Evolutionary conservation across 2,113 vertebrate species (phyloP), one percentile per base, ranked within the genome.

Genomic region (Thunnus maccoyii): DNA sequence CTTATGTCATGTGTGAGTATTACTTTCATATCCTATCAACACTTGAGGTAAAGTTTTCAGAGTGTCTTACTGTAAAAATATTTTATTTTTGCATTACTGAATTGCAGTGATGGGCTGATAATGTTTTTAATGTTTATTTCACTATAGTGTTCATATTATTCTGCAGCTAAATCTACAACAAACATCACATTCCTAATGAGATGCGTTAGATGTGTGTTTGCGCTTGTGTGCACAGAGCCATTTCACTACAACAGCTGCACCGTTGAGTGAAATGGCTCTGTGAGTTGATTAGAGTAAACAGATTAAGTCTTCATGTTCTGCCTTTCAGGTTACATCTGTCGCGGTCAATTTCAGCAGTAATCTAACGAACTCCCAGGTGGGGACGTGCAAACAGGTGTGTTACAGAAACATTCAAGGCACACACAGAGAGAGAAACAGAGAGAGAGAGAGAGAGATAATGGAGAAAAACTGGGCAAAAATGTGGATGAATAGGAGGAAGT

Each of bases 281-380:
- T n/a, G 68, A 84, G 71, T 63, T 70, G 80, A 84, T 77, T 65
- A 58, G 20, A 72, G 63, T 51, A 72, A 87, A 74, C 62, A 71
- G 50, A 80, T 86, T 86, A 82, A 63, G 81, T 61, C 75, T 30
- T 82, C 64, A 25, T 76, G 86, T 68, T 72, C 60, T 62, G 61
- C 78, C 15, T 78, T 82, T 73, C 57, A 56, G 67, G 56, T 72
- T 79, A 57, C 78, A 78, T 79, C 80, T 84, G 85, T 77, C 80
- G 78, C 50, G n/a, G 8, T 70, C 61, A 69, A 72, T 76, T 85
- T 65, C 12, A 15, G 60, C 27, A 16, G 0, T 16, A 20, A 69
- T 82, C 65, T 50, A 55, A 73, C 47, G 25, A 79, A 74, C 47
- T 69, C 74, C 67, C 74, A 68, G 52, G 57, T 54, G 77, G 56